Base-by-base conservation (phyloP, 2,888 invertebrate species). In the Tenodera sinensis region DNA sequence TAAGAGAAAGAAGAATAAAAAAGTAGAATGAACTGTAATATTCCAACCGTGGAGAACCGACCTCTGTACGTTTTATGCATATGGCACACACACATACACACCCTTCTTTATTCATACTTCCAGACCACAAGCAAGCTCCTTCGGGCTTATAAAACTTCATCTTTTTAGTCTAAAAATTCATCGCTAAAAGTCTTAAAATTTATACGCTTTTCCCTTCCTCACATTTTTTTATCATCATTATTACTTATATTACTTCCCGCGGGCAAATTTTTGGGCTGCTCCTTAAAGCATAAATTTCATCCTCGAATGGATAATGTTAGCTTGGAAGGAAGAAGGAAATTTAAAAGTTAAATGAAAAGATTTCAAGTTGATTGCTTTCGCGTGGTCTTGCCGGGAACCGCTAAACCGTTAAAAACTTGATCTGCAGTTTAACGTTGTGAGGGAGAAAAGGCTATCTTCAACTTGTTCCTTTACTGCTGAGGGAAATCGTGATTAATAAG, bases 311-410 rank as follows among this genome's bases (percentile, higher is more conserved):
- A 42, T 87, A 83, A 87, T 87, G 34, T 87, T 25, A 47, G n/a
- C 54, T 87, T 83, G 34, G 42, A n/a, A 87, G 20, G 87, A 71
- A 34, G 34, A 15, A n/a, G 82, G 28, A 87, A 87, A 87, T 87
- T 87, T 87, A 87, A 87, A 87, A 87, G 87, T 87, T 87, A 87
- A 87, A 87, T 87, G 81, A 83, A 71, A 42, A 82, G 87, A 87
- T 87, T 87, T 82, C 15, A 54, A 71, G 54, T 71, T 71, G 54
- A 71, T 71, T 71, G 54, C 54, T 71, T 71, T 71, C 25, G 54
- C 25, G 25, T 71, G 54, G 15, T 71, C 54, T 25, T 15, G 54
- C 25, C 20, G 54, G 3, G 54, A 71, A 71, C 81, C 83, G 82
- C 34, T 87, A 87, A 83, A 87, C 82, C 87, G 82, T 82, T 71